phyloP scores from a whole-genome alignment of 2,797 vertebrate species.

The Dipus sagitta region DNA sequence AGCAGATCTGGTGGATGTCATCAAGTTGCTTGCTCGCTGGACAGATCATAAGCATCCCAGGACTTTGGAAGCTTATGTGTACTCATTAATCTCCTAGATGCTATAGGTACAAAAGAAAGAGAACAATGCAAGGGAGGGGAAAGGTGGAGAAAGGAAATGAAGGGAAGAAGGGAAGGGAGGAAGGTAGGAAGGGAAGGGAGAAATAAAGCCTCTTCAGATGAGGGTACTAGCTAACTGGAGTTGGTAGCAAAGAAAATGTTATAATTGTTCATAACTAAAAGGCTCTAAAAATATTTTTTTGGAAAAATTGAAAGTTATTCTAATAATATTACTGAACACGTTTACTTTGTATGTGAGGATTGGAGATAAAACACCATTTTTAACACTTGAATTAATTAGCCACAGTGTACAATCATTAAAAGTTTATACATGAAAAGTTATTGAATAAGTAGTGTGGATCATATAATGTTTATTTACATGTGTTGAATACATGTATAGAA shows the following conservation, averaged over 20 bases:
- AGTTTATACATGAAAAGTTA: not conserved
- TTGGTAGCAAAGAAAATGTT: not conserved
- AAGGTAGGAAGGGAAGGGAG: not conserved
- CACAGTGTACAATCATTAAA: not conserved
- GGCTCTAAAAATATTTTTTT: constrained; percentile 17
- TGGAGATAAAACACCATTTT: not conserved
- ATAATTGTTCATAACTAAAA: not conserved
- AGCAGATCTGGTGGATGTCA: not conserved
- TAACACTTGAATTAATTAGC: not conserved
- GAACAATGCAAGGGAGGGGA: not conserved
- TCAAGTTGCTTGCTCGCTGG: not conserved
- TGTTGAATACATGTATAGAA: not conserved
- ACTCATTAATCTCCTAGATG: not conserved
- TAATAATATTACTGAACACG: constrained; percentile 24
- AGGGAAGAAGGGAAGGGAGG: not conserved
- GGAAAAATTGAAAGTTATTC: not conserved
- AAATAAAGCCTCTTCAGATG: not conserved
- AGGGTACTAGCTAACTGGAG: not conserved
- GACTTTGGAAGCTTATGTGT: not conserved
- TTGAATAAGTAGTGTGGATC: not conserved
- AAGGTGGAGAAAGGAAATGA: not conserved
- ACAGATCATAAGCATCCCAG: accelerated
- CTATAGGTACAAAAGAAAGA: not conserved
- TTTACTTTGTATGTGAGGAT: not conserved
- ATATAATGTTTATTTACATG: not conserved